Conservation (phyloP, 2,113 vertebrate species). For the Falcunculus frontatus region DNA sequence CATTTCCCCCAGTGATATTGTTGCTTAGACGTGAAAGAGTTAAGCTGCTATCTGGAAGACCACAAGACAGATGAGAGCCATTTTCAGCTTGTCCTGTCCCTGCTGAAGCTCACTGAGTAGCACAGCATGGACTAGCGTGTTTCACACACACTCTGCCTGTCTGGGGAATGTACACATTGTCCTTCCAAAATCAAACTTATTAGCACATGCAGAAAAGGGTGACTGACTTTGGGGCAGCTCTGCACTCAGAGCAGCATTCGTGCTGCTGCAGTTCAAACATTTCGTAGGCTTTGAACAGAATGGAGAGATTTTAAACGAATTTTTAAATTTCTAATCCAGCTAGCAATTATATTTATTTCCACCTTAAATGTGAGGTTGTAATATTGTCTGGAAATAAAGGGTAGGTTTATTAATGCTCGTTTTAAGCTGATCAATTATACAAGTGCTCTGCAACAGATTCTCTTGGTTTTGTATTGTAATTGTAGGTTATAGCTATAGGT, state of each 20-base stretch:
- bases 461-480: neutral
- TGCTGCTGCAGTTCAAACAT: conserved; percentile 63
- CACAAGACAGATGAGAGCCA: conserved; percentile 80
- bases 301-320: conserved; percentile 47
- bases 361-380: conserved; percentile 52
- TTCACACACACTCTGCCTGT: conserved; percentile 79
- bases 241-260: conserved; percentile 26
- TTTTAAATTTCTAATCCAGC: conserved; percentile 51
- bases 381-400: conserved; percentile 23
- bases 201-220: conserved; percentile 82
- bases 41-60: conserved; percentile 63
- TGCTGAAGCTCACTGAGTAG: conserved; percentile 79
- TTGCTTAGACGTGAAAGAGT: conserved; percentile 60
- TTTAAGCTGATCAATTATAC: neutral
- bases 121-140: conserved; percentile 78
- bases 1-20: neutral
- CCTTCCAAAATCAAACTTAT: conserved; percentile 83
- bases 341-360: conserved; percentile 23
- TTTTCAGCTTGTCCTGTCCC: conserved; percentile 81
- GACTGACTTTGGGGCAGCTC: conserved; percentile 77
- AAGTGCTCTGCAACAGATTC: neutral
- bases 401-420: conserved; percentile 7
- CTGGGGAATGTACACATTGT: conserved; percentile 83
- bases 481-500: neutral
- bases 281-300: conserved; percentile 52